A percentile compares a stretch with the other conserved stretches of the same genome.
Evolutionary conservation across 2,113 vertebrate species (phyloP).

Genomic region (Rutilus rutilus): DNA sequence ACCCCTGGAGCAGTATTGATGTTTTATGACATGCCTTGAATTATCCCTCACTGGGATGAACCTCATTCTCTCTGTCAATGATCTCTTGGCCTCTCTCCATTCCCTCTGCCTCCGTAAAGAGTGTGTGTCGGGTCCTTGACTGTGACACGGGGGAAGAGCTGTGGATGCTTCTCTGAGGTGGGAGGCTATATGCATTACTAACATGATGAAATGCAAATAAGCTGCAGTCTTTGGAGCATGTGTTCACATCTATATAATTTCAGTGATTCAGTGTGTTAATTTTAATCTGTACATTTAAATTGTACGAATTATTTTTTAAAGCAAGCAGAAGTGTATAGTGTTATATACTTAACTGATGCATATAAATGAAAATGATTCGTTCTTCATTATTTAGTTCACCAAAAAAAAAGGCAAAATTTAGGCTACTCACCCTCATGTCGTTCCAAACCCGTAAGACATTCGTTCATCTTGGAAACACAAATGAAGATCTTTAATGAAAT

Average conservation of each 20-base stretch:
- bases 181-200: slow-evolving; percentile 66
- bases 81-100: background rate
- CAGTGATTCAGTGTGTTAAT: too few species aligned
- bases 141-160: slow-evolving; percentile 56
- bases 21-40: slow-evolving; percentile 67
- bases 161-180: slow-evolving; percentile 24
- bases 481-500: too few species aligned
- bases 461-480: too few species aligned
- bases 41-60: slow-evolving; percentile 54
- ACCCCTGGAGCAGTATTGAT: slow-evolving; percentile 63
- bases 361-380: too few species aligned
- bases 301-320: too few species aligned
- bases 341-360: too few species aligned
- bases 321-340: too few species aligned
- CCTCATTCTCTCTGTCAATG: slow-evolving; percentile 17
- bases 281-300: too few species aligned
- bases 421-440: too few species aligned
- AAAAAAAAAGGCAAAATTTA: too few species aligned
- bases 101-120: background rate
- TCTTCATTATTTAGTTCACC: too few species aligned
- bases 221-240: slow-evolving; percentile 13
- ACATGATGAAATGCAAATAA: slow-evolving; percentile 59
- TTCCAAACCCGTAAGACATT: too few species aligned
- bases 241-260: background rate
- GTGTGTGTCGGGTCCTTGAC: background rate